Percentiles rank a stretch among this genome's conserved stretches.
These are phyloP conservation scores for Microcebus murinus DNA, from an alignment of 2,113 vertebrate species.

Conservation along the genomic window DNA sequence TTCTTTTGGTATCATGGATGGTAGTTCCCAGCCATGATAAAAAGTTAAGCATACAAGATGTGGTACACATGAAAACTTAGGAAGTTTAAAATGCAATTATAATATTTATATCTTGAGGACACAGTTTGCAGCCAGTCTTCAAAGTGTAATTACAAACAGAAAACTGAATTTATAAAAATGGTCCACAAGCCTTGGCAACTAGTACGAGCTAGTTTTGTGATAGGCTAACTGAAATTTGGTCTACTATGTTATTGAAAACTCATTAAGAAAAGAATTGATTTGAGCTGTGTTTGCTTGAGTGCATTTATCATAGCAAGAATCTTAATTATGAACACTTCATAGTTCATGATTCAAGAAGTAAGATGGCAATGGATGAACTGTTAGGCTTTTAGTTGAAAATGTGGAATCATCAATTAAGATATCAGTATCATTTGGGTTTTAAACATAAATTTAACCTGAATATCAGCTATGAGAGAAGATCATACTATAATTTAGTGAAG, in stretches of 20 bases:
- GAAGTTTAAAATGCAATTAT: not conserved
- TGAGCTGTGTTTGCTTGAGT: not conserved
- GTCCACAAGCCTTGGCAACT: not conserved
- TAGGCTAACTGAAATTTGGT: slow-evolving; percentile 2
- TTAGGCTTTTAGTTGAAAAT: slow-evolving; percentile 34
- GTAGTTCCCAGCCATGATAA: not conserved
- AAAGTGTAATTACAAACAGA: not conserved
- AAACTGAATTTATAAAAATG: not conserved
- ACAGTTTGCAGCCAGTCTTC: not conserved
- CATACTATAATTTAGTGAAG: slow-evolving; percentile 15
- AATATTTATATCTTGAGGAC: not conserved
- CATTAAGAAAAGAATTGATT: not conserved
- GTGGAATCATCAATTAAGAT: not conserved
- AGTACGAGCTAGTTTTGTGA: not conserved
- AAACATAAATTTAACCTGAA: not conserved
- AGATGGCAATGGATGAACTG: not conserved
- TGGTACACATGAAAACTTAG: not conserved
- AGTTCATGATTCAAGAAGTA: slow-evolving; percentile 28
- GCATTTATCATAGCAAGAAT: not conserved
- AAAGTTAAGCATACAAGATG: not conserved
- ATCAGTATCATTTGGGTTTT: not conserved
- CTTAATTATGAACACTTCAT: slow-evolving; percentile 27
- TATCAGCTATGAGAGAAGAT: not conserved
- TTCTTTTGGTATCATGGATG: not conserved
- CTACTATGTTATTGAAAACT: not conserved